phyloP scores from a whole-genome alignment of 2,797 vertebrate species.

The Falco cherrug region DNA sequence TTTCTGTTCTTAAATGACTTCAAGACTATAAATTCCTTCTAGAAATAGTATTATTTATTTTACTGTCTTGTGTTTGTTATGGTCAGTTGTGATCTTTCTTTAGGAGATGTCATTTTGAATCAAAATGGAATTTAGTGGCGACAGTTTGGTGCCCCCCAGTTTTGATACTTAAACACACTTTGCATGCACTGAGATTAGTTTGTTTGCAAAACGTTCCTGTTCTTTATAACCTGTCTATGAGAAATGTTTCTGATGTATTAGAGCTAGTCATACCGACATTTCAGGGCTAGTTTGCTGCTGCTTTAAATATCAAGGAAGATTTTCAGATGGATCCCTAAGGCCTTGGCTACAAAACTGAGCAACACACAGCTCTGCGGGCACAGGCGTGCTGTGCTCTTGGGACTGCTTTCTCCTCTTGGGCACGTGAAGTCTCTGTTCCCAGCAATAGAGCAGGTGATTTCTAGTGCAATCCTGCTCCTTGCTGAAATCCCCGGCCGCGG shows the following conservation, averaged over 20 bases:
- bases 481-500: neutral
- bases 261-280: conserved; percentile 16
- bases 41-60: conserved; percentile 60
- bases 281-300: conserved; percentile 39
- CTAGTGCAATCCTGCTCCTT: neutral
- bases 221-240: neutral
- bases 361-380: neutral
- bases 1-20: conserved; percentile 61
- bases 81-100: conserved; percentile 14
- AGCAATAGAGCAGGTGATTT: conserved; percentile 18
- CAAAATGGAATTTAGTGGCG: neutral
- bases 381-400: neutral
- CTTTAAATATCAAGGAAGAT: conserved; percentile 46
- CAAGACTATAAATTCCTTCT: conserved; percentile 66
- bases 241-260: neutral
- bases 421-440: neutral
- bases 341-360: conserved; percentile 37
- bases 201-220: neutral
- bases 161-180: neutral
- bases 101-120: conserved; percentile 37
- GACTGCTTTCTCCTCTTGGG: neutral
- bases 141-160: neutral
- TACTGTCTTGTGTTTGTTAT: conserved; percentile 40
- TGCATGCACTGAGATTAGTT: neutral
- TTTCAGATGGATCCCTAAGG: conserved; percentile 23